Conservation (phyloP, 2,113 vertebrate species). For the Dasyornis broadbenti region DNA sequence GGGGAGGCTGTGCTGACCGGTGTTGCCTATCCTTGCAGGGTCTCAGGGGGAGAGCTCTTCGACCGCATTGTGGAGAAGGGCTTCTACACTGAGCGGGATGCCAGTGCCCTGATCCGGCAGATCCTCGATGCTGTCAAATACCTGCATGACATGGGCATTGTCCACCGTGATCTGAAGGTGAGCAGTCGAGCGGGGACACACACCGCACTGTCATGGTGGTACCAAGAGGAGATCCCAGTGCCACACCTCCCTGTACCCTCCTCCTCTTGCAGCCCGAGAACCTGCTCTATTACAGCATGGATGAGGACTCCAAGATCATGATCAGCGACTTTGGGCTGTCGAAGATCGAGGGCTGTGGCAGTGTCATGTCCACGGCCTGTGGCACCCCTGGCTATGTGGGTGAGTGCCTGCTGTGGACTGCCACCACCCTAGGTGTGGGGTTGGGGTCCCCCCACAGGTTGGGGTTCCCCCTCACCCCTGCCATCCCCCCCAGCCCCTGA, state of each 20-base stretch:
- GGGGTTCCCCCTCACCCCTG: neutral
- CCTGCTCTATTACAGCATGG: constrained; percentile 94
- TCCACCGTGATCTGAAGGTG: constrained; percentile 97
- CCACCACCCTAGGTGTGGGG: neutral
- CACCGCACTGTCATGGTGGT: neutral
- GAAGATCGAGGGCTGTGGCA: constrained; percentile 90
- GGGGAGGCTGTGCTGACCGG: accelerated
- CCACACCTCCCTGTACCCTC: neutral
- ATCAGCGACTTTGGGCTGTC: constrained; percentile 97
- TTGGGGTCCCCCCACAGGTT: neutral
- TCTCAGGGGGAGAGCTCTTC: constrained; percentile 94
- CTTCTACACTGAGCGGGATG: constrained; percentile 96
- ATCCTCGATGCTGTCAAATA: constrained; percentile 95
- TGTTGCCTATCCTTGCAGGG: constrained; percentile 61
- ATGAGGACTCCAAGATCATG: constrained; percentile 98
- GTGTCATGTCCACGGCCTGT: constrained; percentile 94
- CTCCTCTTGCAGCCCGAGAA: constrained; percentile 85
- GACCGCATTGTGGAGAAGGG: constrained; percentile 98
- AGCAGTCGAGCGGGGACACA: neutral
- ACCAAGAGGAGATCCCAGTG: accelerated
- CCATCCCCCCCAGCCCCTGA: constrained; percentile 81
- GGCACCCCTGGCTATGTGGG: constrained; percentile 96
- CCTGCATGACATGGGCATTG: constrained; percentile 93
- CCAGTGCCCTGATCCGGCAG: constrained; percentile 94
- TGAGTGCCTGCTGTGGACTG: neutral